These are phyloP conservation scores for Prunella himalayana DNA, from an alignment of 2,113 vertebrate genomes.

Conservation along the genomic window DNA sequence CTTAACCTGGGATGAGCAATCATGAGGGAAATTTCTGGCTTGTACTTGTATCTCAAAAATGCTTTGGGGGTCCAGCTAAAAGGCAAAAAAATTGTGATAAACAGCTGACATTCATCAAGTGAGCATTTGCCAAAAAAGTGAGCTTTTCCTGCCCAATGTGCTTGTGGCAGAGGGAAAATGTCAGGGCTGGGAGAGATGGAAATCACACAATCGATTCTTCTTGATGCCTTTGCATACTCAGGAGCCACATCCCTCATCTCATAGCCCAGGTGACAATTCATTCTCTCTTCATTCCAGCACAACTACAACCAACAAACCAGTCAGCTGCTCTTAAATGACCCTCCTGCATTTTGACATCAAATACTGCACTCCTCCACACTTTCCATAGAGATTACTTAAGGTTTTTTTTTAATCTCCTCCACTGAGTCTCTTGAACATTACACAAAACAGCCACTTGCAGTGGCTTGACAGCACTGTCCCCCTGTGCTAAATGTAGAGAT, in stretches of 20 bases:
- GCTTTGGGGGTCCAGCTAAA: neutral
- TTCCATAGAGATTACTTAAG: neutral
- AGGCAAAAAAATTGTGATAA: neutral
- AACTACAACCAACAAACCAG: neutral
- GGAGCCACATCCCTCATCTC: neutral
- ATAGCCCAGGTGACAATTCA: neutral
- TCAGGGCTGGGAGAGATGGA: neutral
- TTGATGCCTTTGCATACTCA: neutral
- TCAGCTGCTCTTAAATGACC: neutral
- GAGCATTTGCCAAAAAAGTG: neutral
- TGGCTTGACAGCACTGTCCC: constrained; percentile 25
- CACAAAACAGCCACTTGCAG: neutral
- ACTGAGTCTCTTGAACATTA: neutral
- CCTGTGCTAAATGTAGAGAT: constrained; percentile 3
- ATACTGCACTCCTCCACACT: neutral
- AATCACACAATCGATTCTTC: neutral
- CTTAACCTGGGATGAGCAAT: neutral
- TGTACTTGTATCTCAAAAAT: neutral
- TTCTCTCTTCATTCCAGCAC: neutral
- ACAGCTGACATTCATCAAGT: neutral
- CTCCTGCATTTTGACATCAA: neutral
- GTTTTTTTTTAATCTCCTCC: neutral
- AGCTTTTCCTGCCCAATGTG: neutral
- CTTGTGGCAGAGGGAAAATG: neutral
- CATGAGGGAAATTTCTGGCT: neutral